These are phyloP conservation scores for Leucophenga maculata DNA, from an alignment of 2,888 invertebrate genomes.

Conservation along the genomic window DNA sequence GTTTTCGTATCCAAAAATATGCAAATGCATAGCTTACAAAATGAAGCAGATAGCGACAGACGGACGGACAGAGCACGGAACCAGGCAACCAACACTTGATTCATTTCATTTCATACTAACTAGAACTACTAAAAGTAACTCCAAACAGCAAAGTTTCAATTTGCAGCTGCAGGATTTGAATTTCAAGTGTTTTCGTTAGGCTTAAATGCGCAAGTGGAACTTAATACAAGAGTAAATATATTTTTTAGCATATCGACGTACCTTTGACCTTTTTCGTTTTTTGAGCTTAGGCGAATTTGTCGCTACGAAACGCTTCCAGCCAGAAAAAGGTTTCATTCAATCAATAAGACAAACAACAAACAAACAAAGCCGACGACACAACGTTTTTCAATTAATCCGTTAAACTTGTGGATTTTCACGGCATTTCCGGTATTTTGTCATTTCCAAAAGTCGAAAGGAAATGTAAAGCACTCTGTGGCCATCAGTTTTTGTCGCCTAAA, in stretches of 20 bases:
- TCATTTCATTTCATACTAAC: neutral
- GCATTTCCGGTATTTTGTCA: slow-evolving; percentile 23
- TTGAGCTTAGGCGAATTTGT: too few species aligned
- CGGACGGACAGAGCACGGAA: too few species aligned
- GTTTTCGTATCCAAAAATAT: neutral
- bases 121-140: too few species aligned
- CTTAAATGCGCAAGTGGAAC: too few species aligned
- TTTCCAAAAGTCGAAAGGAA: slow-evolving; percentile 55
- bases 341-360: slow-evolving; percentile 21
- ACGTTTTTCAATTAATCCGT: slow-evolving; percentile 19
- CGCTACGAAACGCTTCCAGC: too few species aligned
- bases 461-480: slow-evolving; percentile 51
- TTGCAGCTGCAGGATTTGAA: neutral
- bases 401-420: slow-evolving; percentile 25
- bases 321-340: slow-evolving; percentile 11
- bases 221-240: too few species aligned
- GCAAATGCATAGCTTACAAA: too few species aligned
- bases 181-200: neutral
- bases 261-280: neutral
- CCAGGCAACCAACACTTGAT: neutral
- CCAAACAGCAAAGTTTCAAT: too few species aligned
- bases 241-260: neutral
- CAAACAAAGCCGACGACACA: neutral
- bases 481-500: neutral
- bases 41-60: too few species aligned